Conservation (phyloP, 1,140 invertebrate species). For the Chironomus tepperi region DNA sequence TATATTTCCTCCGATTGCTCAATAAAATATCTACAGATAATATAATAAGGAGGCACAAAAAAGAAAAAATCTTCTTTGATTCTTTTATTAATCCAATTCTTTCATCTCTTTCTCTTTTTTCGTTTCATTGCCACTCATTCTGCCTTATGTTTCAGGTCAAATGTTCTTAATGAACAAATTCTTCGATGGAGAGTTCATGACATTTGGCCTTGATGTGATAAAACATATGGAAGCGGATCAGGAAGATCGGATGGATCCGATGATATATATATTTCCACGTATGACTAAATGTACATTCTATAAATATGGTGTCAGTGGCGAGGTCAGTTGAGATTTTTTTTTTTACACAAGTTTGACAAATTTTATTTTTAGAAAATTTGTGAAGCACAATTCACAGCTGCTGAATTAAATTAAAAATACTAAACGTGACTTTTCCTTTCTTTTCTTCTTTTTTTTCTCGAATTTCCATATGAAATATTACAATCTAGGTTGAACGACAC, state of each 20-base stretch:
- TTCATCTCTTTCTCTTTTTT: too few species aligned
- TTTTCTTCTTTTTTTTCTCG: slow-evolving; percentile 24
- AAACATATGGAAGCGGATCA: slow-evolving; percentile 86
- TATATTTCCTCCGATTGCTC: too few species aligned
- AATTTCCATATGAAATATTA: not conserved
- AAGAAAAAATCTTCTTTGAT: too few species aligned
- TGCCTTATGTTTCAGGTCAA: slow-evolving; percentile 58
- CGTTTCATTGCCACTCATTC: not conserved
- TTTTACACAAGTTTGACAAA: slow-evolving; percentile 17
- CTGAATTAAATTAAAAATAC: not conserved
- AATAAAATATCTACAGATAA: too few species aligned
- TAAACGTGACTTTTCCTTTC: slow-evolving; percentile 21
- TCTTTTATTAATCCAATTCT: too few species aligned
- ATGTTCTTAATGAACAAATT: slow-evolving; percentile 96
- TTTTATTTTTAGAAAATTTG: not conserved
- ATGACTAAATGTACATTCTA: slow-evolving; percentile 85
- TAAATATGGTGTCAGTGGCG: slow-evolving; percentile 75
- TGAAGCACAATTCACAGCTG: not conserved
- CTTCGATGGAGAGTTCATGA: slow-evolving; percentile 92
- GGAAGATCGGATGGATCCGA: slow-evolving; percentile 86
- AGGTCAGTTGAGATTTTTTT: slow-evolving; percentile 38
- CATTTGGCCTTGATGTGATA: slow-evolving; percentile 90
- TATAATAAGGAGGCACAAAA: too few species aligned
- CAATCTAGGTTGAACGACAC: slow-evolving; percentile 58
- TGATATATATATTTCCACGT: slow-evolving; percentile 88